A percentile compares a stretch with the other conserved stretches of the same genome.
phyloP scores from a whole-genome alignment of 2,113 vertebrate genomes.

The Syngnathus typhle region DNA sequence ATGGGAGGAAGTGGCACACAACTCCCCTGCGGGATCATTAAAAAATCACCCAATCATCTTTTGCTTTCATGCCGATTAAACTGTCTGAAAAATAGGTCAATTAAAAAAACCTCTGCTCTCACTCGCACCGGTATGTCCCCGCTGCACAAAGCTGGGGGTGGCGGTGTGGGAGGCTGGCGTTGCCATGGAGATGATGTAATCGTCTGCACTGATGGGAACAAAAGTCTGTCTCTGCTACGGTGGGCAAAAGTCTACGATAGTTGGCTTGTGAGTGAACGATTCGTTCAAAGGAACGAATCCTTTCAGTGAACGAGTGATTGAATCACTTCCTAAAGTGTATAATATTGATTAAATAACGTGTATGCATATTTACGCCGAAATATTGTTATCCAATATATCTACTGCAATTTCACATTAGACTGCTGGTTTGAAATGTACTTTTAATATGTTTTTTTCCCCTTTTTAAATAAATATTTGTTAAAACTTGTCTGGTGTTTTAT shows the following conservation, averaged over 20 bases:
- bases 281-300: no score
- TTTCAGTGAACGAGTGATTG: no score
- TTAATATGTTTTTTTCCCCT: no score
- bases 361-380: no score
- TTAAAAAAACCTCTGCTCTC: conserved; percentile 42
- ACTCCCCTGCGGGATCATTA: conserved; percentile 54
- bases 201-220: conserved; percentile 45
- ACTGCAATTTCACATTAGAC: no score
- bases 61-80: conserved; percentile 35
- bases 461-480: no score
- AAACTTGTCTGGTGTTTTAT: no score
- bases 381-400: no score
- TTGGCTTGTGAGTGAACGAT: no score
- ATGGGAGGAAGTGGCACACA: conserved; percentile 21
- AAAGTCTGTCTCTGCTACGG: conserved; percentile 41
- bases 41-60: conserved; percentile 33
- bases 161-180: conserved; percentile 65
- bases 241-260: background rate
- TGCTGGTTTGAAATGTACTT: no score
- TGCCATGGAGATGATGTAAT: conserved; percentile 62
- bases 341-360: no score
- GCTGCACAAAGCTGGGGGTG: conserved; percentile 46
- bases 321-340: no score
- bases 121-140: conserved; percentile 5
- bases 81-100: conserved; percentile 55